Base-by-base conservation (phyloP, 2,888 invertebrate species). In the Archips xylosteana region DNA sequence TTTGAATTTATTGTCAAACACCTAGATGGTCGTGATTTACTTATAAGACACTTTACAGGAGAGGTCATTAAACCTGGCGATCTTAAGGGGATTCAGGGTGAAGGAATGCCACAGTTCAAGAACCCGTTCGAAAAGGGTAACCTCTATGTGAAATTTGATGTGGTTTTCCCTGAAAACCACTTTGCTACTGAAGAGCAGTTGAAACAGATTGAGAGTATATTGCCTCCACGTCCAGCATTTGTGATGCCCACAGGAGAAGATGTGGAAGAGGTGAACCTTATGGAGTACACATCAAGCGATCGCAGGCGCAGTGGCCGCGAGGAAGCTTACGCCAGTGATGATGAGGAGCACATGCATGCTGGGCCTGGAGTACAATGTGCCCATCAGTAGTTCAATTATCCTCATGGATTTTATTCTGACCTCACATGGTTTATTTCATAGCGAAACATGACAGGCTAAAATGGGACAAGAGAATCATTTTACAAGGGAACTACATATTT, bases 41-140 rank as follows among this genome's bases (percentile, higher is more conserved):
- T 98, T 69, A 95, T 99, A 70, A 96, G 95, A 87, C 97, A 96
- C 81, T 95, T 96, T 68, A 95, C 97, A 5, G 99, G 98, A 15
- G 96, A 97, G 80, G 96, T 99, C 23, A 96, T 99, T 77, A 96
- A 97, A 83, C 98, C 98, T 70, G 97, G 97, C 87, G 96, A 96
- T 84, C 90, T 97, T 2, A 97, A 97, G 87, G 96, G 96, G 76
- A 96, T 99, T 71, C 94, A 94, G 76, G 97, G 97, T 5, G 98
- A 98, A 90, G 99, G 99, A 34, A 99, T 99, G 98, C 99, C 99
- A 1, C 95, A 96, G 51, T 96, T 96, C 82, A 97, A 97, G 86
- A 97, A 97, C 89, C 97, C 98, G 6, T 97, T 97, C 87, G 97
- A 98, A 82, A 97, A 96, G 86, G 99, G 99, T 70, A 97, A 98